These are phyloP conservation scores for Leuciscus idus DNA, from an alignment of 2,113 vertebrate species.

Conservation along the genomic window DNA sequence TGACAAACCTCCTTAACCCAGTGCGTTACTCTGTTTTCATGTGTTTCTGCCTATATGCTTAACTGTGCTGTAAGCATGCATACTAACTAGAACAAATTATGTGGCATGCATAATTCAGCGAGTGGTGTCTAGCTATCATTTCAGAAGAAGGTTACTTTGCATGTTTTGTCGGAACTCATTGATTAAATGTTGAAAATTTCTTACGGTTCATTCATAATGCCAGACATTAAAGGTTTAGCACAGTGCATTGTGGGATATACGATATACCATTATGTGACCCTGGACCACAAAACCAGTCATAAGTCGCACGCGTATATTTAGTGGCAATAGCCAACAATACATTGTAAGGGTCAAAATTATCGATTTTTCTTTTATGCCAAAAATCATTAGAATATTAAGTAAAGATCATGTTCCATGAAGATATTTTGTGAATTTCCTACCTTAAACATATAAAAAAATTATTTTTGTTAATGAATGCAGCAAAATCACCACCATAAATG, in stretches of 20 bases:
- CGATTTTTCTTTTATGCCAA: too few species aligned
- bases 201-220: background rate
- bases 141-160: background rate
- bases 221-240: background rate
- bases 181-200: background rate
- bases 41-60: background rate
- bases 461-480: too few species aligned
- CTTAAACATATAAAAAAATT: too few species aligned
- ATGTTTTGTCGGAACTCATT: background rate
- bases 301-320: too few species aligned
- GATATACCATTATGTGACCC: too few species aligned
- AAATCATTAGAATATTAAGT: too few species aligned
- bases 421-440: too few species aligned
- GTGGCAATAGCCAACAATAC: too few species aligned
- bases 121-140: background rate
- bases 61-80: background rate
- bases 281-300: too few species aligned
- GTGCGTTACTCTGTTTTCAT: background rate
- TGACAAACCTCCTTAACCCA: conserved; percentile 36
- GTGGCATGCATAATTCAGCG: background rate
- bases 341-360: too few species aligned
- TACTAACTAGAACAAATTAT: background rate
- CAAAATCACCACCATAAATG: too few species aligned
- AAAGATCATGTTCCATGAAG: too few species aligned
- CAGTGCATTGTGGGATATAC: background rate